Percentiles rank a stretch among this genome's conserved stretches.
These are phyloP conservation scores for Lasioglossum marginatum DNA, from an alignment of 2,888 invertebrate genomes.

Conservation along the genomic window DNA sequence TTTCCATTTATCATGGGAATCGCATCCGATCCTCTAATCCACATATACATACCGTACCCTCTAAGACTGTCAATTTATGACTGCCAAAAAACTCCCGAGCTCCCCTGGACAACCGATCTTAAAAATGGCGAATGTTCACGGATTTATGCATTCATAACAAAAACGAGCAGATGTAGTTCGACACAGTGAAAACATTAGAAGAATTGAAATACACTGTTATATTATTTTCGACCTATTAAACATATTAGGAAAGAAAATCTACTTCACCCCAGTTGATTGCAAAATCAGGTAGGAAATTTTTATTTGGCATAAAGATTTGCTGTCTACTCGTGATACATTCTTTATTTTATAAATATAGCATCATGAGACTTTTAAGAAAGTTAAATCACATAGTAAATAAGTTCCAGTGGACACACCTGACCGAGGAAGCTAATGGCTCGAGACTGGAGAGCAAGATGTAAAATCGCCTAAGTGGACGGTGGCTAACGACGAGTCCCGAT, in stretches of 20 bases:
- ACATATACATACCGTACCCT: not conserved
- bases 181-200: no score
- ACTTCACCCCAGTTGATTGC: no score
- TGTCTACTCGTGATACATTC: no score
- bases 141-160: no score
- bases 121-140: not conserved
- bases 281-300: no score
- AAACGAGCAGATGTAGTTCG: no score
- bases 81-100: not conserved
- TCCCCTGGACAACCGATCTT: not conserved
- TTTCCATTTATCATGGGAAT: constrained; percentile 48
- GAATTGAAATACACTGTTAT: no score
- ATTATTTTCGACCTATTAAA: no score
- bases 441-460: not conserved
- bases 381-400: not conserved
- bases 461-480: not conserved
- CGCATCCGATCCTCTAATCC: constrained; percentile 16
- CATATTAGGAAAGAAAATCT: no score
- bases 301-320: no score
- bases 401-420: not conserved
- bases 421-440: not conserved
- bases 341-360: no score
- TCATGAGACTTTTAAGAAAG: no score
- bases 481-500: not conserved
- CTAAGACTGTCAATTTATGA: not conserved